Percentiles rank a stretch among this genome's conserved stretches.
Evolutionary conservation across 2,888 invertebrate genomes (phyloP).

Genomic region (Carterocephalus palaemon): DNA sequence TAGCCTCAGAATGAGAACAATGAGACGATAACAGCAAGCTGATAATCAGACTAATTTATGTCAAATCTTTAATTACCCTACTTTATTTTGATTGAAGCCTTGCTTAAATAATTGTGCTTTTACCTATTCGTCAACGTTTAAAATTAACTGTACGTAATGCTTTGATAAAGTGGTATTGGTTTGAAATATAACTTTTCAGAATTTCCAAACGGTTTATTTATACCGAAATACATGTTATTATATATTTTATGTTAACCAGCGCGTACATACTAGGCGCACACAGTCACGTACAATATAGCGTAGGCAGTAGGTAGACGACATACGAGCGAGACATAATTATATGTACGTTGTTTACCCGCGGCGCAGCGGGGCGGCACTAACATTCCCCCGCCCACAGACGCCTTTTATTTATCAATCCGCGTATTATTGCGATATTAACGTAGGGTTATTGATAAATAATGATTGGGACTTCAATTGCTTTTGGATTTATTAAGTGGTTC

Average conservation of each 20-base stretch:
- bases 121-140: too few relatives aligned
- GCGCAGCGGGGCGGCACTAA: slow-evolving; percentile 63
- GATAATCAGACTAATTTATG: too few relatives aligned
- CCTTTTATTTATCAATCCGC: slow-evolving; percentile 28
- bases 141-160: slow-evolving; percentile 48
- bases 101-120: too few relatives aligned
- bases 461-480: slow-evolving; percentile 1
- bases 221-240: background rate
- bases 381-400: slow-evolving; percentile 47
- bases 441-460: slow-evolving; percentile 29
- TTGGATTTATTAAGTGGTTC: slow-evolving; percentile 21
- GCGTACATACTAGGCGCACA: slow-evolving; percentile 20
- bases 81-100: too few relatives aligned
- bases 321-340: slow-evolving; percentile 39
- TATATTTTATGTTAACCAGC: background rate
- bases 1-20: too few relatives aligned
- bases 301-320: slow-evolving; percentile 27
- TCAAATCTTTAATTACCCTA: too few relatives aligned
- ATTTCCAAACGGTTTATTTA: too few relatives aligned
- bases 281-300: slow-evolving; percentile 28
- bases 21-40: too few relatives aligned
- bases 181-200: too few relatives aligned
- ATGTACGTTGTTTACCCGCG: slow-evolving; percentile 42
- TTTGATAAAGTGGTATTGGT: background rate
- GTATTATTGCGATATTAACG: slow-evolving; percentile 22